phyloP scores from a whole-genome alignment of 2,888 invertebrate species.

The Thumatha senex region DNA sequence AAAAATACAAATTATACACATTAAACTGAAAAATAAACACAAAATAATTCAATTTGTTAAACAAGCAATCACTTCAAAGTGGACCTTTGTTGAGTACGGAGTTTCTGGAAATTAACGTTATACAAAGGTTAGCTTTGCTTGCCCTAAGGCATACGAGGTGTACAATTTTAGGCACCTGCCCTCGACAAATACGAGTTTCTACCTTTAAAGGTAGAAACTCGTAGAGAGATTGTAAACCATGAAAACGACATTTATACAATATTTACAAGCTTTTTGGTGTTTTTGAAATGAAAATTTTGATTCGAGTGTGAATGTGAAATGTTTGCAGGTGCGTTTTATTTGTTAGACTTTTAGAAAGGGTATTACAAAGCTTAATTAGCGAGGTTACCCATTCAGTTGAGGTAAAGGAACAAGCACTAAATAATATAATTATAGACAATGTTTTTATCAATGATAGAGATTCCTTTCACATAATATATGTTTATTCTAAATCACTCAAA shows the following conservation, averaged over 20 bases:
- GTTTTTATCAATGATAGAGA: too few species aligned
- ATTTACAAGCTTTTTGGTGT: background rate
- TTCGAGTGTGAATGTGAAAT: background rate
- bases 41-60: constrained; percentile 2
- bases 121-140: constrained; percentile 8
- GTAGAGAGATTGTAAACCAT: too few species aligned
- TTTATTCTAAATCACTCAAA: too few species aligned
- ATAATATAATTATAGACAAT: too few species aligned
- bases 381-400: too few species aligned
- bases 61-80: constrained; percentile 12
- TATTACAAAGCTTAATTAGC: too few species aligned
- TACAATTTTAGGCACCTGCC: constrained; percentile 3
- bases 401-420: too few species aligned
- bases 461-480: too few species aligned
- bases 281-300: background rate
- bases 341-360: too few species aligned
- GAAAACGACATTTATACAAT: background rate
- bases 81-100: constrained; percentile 3
- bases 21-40: background rate
- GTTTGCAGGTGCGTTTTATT: too few species aligned
- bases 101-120: constrained; percentile 7
- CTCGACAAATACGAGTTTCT: background rate
- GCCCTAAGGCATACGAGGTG: background rate
- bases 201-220: too few species aligned
- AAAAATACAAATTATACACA: background rate